phyloP scores from a whole-genome alignment of 2,888 invertebrate genomes.

The Tupiocoris notatus region DNA sequence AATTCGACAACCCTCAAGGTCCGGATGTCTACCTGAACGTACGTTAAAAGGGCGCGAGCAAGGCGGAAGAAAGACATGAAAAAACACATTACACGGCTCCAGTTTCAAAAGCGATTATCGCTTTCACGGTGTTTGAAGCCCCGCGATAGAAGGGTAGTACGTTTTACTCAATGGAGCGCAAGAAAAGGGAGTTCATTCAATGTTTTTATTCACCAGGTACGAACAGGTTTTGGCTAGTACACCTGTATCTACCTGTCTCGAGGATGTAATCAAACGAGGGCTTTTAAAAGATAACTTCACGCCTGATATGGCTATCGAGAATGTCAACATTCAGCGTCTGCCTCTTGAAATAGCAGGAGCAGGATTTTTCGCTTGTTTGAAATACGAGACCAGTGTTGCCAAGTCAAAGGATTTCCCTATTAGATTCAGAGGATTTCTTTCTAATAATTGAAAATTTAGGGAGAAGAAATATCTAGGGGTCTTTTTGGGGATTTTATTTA shows the following conservation, averaged over 20 bases:
- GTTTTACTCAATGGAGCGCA: conserved; percentile 1
- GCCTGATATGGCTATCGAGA: no score
- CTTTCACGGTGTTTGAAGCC: conserved; percentile 15
- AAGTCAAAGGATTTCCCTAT: no score
- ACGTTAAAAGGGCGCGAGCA: background rate
- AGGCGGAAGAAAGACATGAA: conserved; percentile 1
- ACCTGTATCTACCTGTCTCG: background rate
- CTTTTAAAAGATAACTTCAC: no score
- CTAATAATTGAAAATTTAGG: no score
- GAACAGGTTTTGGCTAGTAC: background rate
- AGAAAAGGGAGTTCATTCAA: background rate
- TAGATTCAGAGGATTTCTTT: no score
- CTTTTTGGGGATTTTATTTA: no score
- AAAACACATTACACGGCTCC: conserved; percentile 19
- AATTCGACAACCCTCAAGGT: background rate
- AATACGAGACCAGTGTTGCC: no score
- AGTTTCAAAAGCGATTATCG: conserved; percentile 22
- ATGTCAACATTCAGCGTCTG: no score
- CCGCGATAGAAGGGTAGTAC: background rate
- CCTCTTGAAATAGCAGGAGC: no score
- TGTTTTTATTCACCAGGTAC: conserved; percentile 2
- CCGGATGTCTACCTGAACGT: conserved; percentile 32
- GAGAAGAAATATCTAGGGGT: no score
- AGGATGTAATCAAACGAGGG: no score
- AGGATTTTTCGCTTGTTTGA: no score